Evolutionary conservation across 1,140 invertebrate species (phyloP), one percentile per base, ranked within the genome.

Genomic region (Euborellia annulipes): DNA sequence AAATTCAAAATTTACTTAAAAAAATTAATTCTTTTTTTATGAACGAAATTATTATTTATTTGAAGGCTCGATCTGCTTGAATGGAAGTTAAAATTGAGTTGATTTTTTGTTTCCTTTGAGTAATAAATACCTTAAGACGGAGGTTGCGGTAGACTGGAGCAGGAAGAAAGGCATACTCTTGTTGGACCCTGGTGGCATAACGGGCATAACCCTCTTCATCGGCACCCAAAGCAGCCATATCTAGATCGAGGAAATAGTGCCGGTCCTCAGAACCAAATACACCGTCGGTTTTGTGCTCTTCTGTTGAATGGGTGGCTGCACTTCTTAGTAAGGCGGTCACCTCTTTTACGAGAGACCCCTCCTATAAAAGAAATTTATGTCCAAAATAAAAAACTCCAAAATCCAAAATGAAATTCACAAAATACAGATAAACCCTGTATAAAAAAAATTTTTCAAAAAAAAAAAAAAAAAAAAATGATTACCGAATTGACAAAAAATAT

Each of bases 201-300:
- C 66, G 63, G 19, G 61, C 54, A 54, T 76, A 77, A 42, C 59
- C 61, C 48, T 68, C 63, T 20, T 65, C 51, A 2, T 60, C 50
- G 21, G 64, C 59, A 2, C 71, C 74, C 32, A 76, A 56, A 43
- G 72, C 59, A 22, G 65, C 69, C 66, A 75, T 73, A 52, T 77
- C 74, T 47, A 77, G 61, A 55, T 77, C 75, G 40, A 76, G 55
- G 36, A 77, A 69, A 56, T 71, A 77, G 56, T 77, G 74, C 48
- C 62, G 61, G 56, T 77, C 75, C 40, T 73, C 71, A 40, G 54
- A 55, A n/a, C 75, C 75, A 53, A 58, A 73, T 18, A 57, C 58
- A 41, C 67, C 70, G 18, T 63, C 64, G 14, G 64, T 62, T 56
- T 71, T 72, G 54, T 76, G 72, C 39, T 71, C 74, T 32, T 76